phyloP scores from a whole-genome alignment of 2,113 vertebrate species.

The Tenebrosternarchus preto region DNA sequence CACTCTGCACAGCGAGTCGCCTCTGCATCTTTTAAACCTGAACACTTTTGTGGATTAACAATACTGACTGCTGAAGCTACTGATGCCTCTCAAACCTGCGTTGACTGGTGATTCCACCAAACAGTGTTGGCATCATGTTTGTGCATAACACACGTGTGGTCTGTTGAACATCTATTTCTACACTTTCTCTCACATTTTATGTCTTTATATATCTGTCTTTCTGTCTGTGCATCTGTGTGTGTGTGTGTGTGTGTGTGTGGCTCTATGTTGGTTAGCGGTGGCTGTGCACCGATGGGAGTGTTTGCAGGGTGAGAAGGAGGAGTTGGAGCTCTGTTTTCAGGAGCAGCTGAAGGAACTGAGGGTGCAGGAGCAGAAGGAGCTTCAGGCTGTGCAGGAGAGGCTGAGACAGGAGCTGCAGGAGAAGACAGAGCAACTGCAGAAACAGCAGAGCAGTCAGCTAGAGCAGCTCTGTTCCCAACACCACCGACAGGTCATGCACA shows the following conservation, averaged over 20 bases:
- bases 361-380: slow-evolving; percentile 80
- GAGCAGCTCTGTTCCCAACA: slow-evolving; percentile 64
- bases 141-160: no score
- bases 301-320: slow-evolving; percentile 87
- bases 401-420: slow-evolving; percentile 74
- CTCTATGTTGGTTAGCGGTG: slow-evolving; percentile 73
- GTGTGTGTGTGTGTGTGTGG: not conserved
- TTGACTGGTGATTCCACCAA: no score
- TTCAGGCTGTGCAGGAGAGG: slow-evolving; percentile 77
- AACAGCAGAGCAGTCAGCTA: slow-evolving; percentile 65
- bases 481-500: slow-evolving; percentile 69
- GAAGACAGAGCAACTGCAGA: slow-evolving; percentile 72
- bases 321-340: slow-evolving; percentile 83
- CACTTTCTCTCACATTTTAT: not conserved
- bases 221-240: not conserved
- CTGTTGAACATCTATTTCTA: not conserved
- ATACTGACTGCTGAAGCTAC: no score
- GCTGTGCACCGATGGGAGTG: slow-evolving; percentile 82
- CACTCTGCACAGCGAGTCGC: no score
- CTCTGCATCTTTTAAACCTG: no score
- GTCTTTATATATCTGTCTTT: not conserved
- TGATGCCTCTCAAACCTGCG: no score
- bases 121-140: no score
- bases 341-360: slow-evolving; percentile 78
- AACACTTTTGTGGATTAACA: no score